phyloP scores from a whole-genome alignment of 2,113 vertebrate species.

The Clarias batrachus region DNA sequence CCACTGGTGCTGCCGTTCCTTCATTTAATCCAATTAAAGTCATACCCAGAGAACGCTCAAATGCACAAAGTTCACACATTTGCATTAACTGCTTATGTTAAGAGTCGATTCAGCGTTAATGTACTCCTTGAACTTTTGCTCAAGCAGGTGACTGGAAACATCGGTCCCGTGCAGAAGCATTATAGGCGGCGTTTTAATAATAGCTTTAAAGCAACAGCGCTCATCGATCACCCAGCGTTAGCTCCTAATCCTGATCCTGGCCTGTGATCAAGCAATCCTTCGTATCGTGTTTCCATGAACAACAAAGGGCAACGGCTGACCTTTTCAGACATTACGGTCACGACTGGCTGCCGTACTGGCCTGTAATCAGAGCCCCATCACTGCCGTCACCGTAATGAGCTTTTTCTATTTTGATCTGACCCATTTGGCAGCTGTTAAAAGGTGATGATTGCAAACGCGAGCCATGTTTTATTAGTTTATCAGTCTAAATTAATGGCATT shows the following conservation, averaged over 20 bases:
- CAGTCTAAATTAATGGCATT: slow-evolving; percentile 5
- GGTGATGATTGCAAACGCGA: slow-evolving; percentile 1
- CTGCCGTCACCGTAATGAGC: slow-evolving; percentile 24
- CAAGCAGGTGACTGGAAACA: neutral
- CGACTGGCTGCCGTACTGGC: slow-evolving; percentile 5
- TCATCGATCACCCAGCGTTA: neutral
- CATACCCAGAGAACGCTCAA: neutral
- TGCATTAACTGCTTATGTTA: neutral
- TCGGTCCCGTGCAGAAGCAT: neutral
- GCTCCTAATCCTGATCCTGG: neutral
- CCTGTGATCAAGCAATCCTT: slow-evolving; percentile 10
- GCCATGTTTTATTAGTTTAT: neutral
- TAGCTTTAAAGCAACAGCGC: slow-evolving; percentile 13
- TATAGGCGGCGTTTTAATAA: neutral
- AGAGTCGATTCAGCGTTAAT: neutral
- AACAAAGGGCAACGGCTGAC: slow-evolving; percentile 42
- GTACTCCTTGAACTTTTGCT: slow-evolving; percentile 2
- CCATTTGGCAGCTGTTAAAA: slow-evolving; percentile 48
- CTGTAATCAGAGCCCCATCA: slow-evolving; percentile 55
- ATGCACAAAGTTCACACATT: neutral
- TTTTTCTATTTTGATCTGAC: slow-evolving; percentile 55
- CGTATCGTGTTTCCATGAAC: slow-evolving; percentile 35
- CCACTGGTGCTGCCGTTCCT: neutral
- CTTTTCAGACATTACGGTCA: slow-evolving; percentile 44
- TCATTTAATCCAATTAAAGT: neutral